Conservation (phyloP, 2,888 invertebrate genomes). For the Netelia virgata region DNA sequence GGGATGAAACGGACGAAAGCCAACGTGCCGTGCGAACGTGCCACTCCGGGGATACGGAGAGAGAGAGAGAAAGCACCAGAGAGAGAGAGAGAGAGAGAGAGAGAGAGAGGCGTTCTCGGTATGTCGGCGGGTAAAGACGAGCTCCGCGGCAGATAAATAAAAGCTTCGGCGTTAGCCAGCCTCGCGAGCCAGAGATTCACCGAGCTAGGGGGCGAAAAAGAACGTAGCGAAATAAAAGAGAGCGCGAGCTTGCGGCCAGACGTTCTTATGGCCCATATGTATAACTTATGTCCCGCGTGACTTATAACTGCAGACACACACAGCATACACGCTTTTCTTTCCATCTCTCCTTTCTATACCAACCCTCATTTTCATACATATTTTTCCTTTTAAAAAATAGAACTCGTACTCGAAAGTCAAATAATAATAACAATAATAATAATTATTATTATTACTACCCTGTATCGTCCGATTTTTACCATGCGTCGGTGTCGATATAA, state of each 20-base stretch:
- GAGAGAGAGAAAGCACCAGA: too few relatives aligned
- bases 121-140: constrained; percentile 41
- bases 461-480: not conserved
- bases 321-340: constrained; percentile 2
- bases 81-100: too few relatives aligned
- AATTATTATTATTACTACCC: not conserved
- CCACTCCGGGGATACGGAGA: constrained; percentile 10
- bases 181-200: constrained; percentile 18
- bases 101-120: constrained; percentile 10
- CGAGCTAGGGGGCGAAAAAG: constrained; percentile 22
- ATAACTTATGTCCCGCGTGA: constrained; percentile 62
- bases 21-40: constrained; percentile 55
- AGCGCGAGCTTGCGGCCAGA: constrained; percentile 58
- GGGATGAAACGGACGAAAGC: constrained; percentile 65
- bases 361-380: constrained; percentile 37
- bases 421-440: constrained; percentile 23
- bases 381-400: constrained; percentile 40
- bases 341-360: constrained; percentile 25
- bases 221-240: constrained; percentile 35
- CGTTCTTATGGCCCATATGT: constrained; percentile 61
- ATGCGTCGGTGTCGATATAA: constrained; percentile 7
- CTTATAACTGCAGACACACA: constrained; percentile 60
- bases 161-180: constrained; percentile 57
- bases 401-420: too few relatives aligned
- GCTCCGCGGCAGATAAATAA: constrained; percentile 50